These are phyloP conservation scores for Mesoligia furuncula DNA, from an alignment of 2,888 invertebrate genomes.

Conservation along the genomic window DNA sequence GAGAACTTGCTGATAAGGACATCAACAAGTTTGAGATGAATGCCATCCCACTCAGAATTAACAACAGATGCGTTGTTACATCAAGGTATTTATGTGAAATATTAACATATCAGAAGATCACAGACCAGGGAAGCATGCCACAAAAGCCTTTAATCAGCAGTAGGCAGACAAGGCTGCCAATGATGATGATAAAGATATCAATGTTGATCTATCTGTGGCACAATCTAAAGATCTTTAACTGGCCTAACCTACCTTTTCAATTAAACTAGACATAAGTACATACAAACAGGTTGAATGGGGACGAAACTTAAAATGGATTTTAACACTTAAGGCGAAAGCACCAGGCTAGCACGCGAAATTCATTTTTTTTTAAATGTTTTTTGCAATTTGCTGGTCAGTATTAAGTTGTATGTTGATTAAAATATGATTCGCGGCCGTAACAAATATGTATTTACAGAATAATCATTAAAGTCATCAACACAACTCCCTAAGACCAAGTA, in stretches of 20 bases:
- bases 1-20: constrained; percentile 94
- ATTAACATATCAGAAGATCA: not conserved
- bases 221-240: not conserved
- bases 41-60: constrained; percentile 92
- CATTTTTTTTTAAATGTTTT: too few relatives aligned
- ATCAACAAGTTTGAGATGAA: constrained; percentile 94
- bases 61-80: constrained; percentile 96
- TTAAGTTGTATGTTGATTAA: too few relatives aligned
- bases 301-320: not conserved
- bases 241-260: not conserved
- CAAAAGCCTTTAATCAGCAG: too few relatives aligned
- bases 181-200: not conserved
- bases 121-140: not conserved
- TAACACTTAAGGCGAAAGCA: too few relatives aligned
- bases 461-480: too few relatives aligned
- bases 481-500: too few relatives aligned
- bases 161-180: not conserved
- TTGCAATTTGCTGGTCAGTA: too few relatives aligned
- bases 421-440: too few relatives aligned
- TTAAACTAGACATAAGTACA: not conserved
- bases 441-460: too few relatives aligned
- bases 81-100: constrained; percentile 88
- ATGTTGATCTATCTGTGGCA: not conserved
- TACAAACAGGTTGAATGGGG: not conserved
- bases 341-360: too few relatives aligned